Conservation (phyloP, 2,888 invertebrate genomes). For the Hylaea fasciaria region DNA sequence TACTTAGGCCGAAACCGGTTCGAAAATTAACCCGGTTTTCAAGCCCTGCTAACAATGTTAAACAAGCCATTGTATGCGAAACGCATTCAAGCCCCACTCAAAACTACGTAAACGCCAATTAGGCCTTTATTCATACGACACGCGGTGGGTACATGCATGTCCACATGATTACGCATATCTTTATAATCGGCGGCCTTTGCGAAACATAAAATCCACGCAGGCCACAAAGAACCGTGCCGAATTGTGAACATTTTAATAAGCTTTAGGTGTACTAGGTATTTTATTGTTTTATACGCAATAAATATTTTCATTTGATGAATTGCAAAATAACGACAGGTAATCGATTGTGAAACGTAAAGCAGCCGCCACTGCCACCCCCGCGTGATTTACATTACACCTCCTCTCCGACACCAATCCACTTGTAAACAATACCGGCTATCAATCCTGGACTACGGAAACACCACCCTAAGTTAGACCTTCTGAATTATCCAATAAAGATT, state of each 20-base stretch:
- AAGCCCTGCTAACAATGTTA: too few relatives aligned
- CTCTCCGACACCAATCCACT: slow-evolving; percentile 68
- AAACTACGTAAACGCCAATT: slow-evolving; percentile 55
- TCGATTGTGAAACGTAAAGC: slow-evolving; percentile 21
- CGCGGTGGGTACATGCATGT: slow-evolving; percentile 13
- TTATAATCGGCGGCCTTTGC: slow-evolving; percentile 24
- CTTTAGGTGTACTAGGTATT: slow-evolving; percentile 15
- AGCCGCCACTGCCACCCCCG: background rate
- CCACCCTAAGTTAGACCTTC: slow-evolving; percentile 46
- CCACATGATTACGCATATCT: slow-evolving; percentile 27
- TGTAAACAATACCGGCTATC: slow-evolving; percentile 67
- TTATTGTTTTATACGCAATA: slow-evolving; percentile 3
- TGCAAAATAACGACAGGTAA: slow-evolving; percentile 19
- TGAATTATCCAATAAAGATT: slow-evolving; percentile 41
- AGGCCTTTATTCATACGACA: slow-evolving; percentile 40
- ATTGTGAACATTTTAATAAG: slow-evolving; percentile 20
- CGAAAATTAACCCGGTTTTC: too few relatives aligned
- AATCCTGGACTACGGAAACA: slow-evolving; percentile 51
- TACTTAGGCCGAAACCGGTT: too few relatives aligned
- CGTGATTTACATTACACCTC: slow-evolving; percentile 58
- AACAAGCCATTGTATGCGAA: slow-evolving; percentile 65
- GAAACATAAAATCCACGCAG: slow-evolving; percentile 18
- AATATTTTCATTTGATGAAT: slow-evolving; percentile 6
- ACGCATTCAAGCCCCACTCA: slow-evolving; percentile 48
- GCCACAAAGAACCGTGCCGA: slow-evolving; percentile 5